Evolutionary conservation across 2,113 vertebrate genomes (phyloP).

Genomic region (Percina caprodes): DNA sequence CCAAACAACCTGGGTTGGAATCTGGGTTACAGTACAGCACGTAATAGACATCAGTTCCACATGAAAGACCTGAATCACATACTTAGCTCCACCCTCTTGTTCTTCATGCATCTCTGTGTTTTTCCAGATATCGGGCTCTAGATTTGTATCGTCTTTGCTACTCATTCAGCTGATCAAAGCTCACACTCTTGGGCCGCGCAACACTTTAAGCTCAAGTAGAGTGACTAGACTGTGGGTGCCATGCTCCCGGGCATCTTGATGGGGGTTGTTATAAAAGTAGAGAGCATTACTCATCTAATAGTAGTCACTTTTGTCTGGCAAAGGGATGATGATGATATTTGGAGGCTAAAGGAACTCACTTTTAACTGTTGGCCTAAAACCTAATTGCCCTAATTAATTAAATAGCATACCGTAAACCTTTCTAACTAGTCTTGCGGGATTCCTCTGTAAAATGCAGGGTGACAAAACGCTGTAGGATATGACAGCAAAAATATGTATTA

Average conservation of each 20-base stretch:
- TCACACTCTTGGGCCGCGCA: not conserved
- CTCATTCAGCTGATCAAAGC: not conserved
- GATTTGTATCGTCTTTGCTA: not conserved
- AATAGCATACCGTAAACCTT: not conserved
- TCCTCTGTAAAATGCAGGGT: not conserved
- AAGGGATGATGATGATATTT: conserved; percentile 8
- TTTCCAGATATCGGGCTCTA: not conserved
- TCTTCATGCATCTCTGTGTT: not conserved
- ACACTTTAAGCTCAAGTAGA: not conserved
- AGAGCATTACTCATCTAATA: conserved; percentile 33
- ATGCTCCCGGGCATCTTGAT: conserved; percentile 34
- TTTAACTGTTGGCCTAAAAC: conserved; percentile 22
- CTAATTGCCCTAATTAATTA: conserved; percentile 28
- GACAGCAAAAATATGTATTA: not conserved
- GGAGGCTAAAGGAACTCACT: conserved; percentile 9
- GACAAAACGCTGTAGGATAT: conserved; percentile 22
- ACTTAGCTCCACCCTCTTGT: not conserved
- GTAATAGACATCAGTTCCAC: not conserved
- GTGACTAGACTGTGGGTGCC: conserved; percentile 4
- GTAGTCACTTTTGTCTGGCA: conserved; percentile 2
- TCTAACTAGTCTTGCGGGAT: conserved; percentile 26
- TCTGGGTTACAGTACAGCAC: too few relatives aligned
- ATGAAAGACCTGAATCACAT: not conserved
- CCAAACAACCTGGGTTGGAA: not conserved
- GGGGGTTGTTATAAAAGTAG: not conserved